Conservation (phyloP, 2,888 invertebrate genomes). For the Cosmia trapezina region DNA sequence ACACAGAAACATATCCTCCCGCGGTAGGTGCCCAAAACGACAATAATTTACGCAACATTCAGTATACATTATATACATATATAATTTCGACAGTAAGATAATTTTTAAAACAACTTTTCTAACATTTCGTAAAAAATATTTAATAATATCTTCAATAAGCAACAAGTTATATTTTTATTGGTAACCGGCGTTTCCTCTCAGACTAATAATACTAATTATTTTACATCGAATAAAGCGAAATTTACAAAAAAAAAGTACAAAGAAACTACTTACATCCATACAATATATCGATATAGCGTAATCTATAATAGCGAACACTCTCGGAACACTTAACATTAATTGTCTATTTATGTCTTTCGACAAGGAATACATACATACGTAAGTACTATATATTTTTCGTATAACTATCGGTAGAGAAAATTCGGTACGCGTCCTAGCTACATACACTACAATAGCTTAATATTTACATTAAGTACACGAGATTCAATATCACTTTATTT, state of each 20-base stretch:
- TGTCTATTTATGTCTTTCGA: constrained; percentile 77
- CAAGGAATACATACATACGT: constrained; percentile 77
- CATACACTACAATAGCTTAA: constrained; percentile 75
- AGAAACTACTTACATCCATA: constrained; percentile 84
- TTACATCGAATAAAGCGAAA: constrained; percentile 87
- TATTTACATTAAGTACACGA: constrained; percentile 87
- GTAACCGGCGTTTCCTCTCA: constrained; percentile 91
- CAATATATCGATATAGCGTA: constrained; percentile 77
- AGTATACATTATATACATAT: constrained; percentile 73
- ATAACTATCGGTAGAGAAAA: constrained; percentile 87
- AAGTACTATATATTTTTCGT: constrained; percentile 74
- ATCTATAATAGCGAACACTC: constrained; percentile 87
- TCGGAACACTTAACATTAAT: constrained; percentile 83
- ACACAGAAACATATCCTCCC: constrained; percentile 60
- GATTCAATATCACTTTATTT: constrained; percentile 84
- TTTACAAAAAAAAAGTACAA: constrained; percentile 83
- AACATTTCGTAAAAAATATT: constrained; percentile 87
- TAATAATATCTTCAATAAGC: constrained; percentile 89
- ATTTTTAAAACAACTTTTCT: constrained; percentile 84
- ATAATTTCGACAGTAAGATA: constrained; percentile 79
- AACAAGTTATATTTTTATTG: constrained; percentile 90
- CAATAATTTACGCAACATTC: constrained; percentile 86
- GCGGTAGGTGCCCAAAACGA: constrained; percentile 76
- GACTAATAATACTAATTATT: constrained; percentile 89
- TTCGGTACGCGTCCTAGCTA: constrained; percentile 84